A percentile compares a stretch with the other conserved stretches of the same genome.
Conservation (phyloP, 2,113 vertebrate species). For the Progne subis region DNA sequence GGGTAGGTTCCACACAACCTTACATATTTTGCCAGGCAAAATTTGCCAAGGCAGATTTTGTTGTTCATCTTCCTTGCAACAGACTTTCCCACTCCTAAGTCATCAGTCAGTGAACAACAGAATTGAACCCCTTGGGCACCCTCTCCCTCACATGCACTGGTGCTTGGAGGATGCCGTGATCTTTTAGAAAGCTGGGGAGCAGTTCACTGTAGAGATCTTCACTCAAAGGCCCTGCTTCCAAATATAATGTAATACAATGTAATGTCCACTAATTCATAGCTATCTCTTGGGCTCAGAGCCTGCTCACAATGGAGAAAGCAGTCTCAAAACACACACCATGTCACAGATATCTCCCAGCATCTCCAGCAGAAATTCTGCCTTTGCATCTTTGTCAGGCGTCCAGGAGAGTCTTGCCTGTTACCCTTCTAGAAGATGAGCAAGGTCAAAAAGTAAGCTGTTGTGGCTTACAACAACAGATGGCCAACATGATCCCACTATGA, state of each 20-base stretch:
- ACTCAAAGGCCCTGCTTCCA: neutral
- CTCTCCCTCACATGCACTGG: neutral
- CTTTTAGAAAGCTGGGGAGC: neutral
- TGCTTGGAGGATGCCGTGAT: neutral
- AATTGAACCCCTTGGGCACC: neutral
- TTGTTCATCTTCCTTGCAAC: neutral
- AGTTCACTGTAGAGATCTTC: neutral
- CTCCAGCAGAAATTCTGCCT: neutral
- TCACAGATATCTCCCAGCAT: neutral
- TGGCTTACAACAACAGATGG: neutral
- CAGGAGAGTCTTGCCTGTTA: neutral
- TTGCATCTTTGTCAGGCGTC: neutral
- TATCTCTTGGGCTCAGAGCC: neutral
- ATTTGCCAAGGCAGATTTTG: neutral
- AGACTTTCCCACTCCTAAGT: neutral
- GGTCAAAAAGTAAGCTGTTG: neutral
- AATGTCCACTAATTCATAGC: neutral
- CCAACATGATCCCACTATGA: neutral
- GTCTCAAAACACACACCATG: neutral
- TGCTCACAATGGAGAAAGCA: neutral
- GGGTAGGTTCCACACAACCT: neutral
- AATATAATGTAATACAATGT: neutral
- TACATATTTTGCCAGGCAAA: neutral
- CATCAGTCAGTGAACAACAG: neutral
- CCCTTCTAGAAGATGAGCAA: neutral